Percentiles rank a stretch among this genome's conserved stretches.
Conservation (phyloP, 2,888 invertebrate genomes). For the Cylloceria caligata region DNA sequence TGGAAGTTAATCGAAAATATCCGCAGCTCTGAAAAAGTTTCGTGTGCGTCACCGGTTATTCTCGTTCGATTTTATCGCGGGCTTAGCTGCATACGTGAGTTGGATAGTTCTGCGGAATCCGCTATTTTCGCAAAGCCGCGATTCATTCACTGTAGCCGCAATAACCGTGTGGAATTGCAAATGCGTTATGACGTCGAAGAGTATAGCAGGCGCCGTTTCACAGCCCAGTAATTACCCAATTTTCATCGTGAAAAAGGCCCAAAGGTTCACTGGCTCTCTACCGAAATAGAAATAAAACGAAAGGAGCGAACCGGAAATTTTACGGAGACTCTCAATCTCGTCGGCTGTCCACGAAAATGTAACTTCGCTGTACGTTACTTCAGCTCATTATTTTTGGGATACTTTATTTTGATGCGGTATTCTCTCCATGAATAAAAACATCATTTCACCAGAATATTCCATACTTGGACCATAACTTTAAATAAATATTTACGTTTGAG, state of each 20-base stretch:
- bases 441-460: not conserved
- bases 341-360: slow-evolving; percentile 41
- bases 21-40: slow-evolving; percentile 20
- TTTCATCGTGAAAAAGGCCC: slow-evolving; percentile 30
- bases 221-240: slow-evolving; percentile 39
- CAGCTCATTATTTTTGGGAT: slow-evolving; percentile 23
- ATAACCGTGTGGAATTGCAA: slow-evolving; percentile 47
- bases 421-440: slow-evolving; percentile 4
- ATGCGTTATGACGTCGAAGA: slow-evolving; percentile 27
- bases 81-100: slow-evolving; percentile 56
- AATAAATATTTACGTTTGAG: not conserved
- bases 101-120: not conserved
- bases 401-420: not conserved
- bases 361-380: slow-evolving; percentile 39
- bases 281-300: slow-evolving; percentile 21
- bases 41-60: slow-evolving; percentile 78
- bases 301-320: slow-evolving; percentile 46
- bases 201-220: slow-evolving; percentile 8
- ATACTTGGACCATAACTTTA: not conserved
- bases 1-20: slow-evolving; percentile 51
- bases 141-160: slow-evolving; percentile 58
- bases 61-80: slow-evolving; percentile 76
- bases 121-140: no score
- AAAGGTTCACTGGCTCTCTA: not conserved
- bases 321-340: slow-evolving; percentile 58